Base-by-base conservation (phyloP, 2,797 vertebrate species). In the Cyprinodon diabolis region DNA sequence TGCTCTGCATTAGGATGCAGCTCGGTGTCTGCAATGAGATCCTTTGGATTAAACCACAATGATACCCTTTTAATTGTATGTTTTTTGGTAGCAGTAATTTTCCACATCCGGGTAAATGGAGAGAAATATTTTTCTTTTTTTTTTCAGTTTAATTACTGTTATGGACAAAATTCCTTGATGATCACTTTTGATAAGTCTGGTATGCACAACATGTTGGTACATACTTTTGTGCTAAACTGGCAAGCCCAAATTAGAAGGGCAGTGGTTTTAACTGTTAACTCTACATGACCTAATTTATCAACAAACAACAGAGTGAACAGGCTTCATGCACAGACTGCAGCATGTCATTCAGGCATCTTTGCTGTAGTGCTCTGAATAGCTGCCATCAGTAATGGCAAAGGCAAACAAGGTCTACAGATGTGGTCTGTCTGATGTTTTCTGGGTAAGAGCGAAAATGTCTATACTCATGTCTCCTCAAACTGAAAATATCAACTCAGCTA, bases 221-320 rank as follows among this genome's bases (percentile, higher is more conserved):
- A 9, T 62, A 21, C 35, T 6, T 62, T 62, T 40, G 60, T 62
- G 5, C 60, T 40, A 62, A 43, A n/a, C 17, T 43, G 60, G 37
- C 35, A 54, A 37, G 40, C 8, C 35, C 19, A 10, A 4, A 2
- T 17, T 62, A 9, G 37, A 62, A 62, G 12, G 40, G 60, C 60
- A n/a, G 4, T 3, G 6, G 62, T 65, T 67, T 47, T 63, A 56
- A 45, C 62, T 60, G 55, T 79, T 7, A 78, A 68, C 58, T 21
- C 76, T 69, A 23, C 49, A 47, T 68, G 58, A 60, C 56, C 78
- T 58, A 30, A 67, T 84, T 81, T 63, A 68, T 55, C 48, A 75
- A 25, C 51, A 58, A 54, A 71, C 9, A 66, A 78, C 71, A 74
- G 75, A 85, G 66, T 82, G 74, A 74, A 68, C 79, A 78, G 71